Evolutionary conservation across 2,888 invertebrate genomes (phyloP), one percentile per base, ranked within the genome.

Genomic region (Drosophila atroscutellata): DNA sequence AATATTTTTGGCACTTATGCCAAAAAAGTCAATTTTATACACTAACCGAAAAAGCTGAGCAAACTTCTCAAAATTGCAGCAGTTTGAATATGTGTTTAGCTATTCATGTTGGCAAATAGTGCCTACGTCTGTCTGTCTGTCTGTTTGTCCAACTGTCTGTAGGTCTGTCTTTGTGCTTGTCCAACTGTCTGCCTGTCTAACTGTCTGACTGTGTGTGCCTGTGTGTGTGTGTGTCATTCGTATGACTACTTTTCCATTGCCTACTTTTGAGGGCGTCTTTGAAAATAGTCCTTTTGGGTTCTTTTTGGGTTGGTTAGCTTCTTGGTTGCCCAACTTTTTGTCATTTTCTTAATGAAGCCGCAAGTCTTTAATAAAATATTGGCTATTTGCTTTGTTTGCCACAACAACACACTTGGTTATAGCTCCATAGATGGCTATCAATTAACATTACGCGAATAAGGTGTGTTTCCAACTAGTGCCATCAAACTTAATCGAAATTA

Each of bases 201-300:
- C 24, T 13, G 1, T 50, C 7, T 52, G 30, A 52, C 39, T 18
- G 30, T 50, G 49, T 60, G 36, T 56, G 9, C 0, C 7, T 65
- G 34, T 45, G 42, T 32, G 47, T 24, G 30, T 26, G 30, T 32
- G 2, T 51, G 47, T 51, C 20, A 37, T 11, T 61, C 47, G 51
- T 60, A 45, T 63, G 51, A 34, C 56, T 64, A 67, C 51, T 56
- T 64, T 68, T 54, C 24, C 52, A 72, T 86, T 75, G 89, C 89
- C 87, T 89, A 89, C 84, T 84, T 89, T 81, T 65, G 50, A 74
- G 89, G 69, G 72, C 49, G n/a, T 26, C 50, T 50, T 62, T 54
- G 50, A 52, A 69, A 71, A 63, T 66, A 52, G 49, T 65, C 55
- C 11, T 54, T 51, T 78, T 36, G 34, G 18, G 26, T 26, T n/a